Base-by-base conservation (phyloP, 2,797 vertebrate genomes). In the Muscicapa comitata region DNA sequence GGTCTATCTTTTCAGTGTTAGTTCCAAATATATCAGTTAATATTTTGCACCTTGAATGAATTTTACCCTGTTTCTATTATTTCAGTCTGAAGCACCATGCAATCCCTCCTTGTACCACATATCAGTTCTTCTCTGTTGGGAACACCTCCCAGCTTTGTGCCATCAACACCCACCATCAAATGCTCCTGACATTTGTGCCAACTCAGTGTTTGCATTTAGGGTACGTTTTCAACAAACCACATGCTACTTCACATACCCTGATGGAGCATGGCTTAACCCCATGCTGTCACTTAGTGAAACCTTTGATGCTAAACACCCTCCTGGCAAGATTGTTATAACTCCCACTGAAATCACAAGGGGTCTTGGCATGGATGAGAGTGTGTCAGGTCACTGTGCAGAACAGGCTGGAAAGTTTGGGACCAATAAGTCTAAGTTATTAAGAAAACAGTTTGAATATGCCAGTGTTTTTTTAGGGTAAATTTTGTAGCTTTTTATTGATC, bases 401-500 rank as follows among this genome's bases (percentile, higher is more conserved):
- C 7, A 45, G 43, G 23, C 26, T 74, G 54, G 40, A 45, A 92
- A 94, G 84, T 91, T 85, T 28, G 70, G 55, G 38, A 91, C 35
- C 31, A 55, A 0, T 59, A 91, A 61, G 38, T 19, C 24, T 26
- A 85, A 92, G 48, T 21, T 85, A 37, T 66, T 26, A 88, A 91
- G 43, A 68, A 87, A 92, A 77, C 5, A 1, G 10, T 90, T 75
- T 91, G 58, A 93, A 81, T 95, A 84, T 66, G 38, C 15, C 33
- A 33, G 8, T 18, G 9, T 26, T 93, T 93, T 71, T 85, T 91
- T 43, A 68, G 67, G 65, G 45, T 80, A 82, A 71, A 67, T 88
- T 92, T 68, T 71, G 48, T 71, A 86, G 72, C 58, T 88, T 89
- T 95, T 33, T 88, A 72, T 77, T 68, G 81, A 95, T 93, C 72